These are phyloP conservation scores for Kryptolebias marmoratus DNA, from an alignment of 2,113 vertebrate genomes.

Conservation along the genomic window DNA sequence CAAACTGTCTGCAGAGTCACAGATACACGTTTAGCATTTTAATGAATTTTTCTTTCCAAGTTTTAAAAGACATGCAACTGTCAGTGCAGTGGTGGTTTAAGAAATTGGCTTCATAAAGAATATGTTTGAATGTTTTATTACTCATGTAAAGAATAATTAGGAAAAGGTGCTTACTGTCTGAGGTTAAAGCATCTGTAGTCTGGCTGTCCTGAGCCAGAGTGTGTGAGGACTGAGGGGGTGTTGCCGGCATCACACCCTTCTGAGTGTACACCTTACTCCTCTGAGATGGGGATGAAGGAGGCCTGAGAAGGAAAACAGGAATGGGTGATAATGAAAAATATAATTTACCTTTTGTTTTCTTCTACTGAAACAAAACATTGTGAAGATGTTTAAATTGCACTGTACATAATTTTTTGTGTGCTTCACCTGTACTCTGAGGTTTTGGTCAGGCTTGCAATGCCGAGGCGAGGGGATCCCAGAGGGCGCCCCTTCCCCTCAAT, in stretches of 20 bases:
- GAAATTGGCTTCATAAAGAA: not conserved
- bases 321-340: not conserved
- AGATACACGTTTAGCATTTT: slow-evolving; percentile 24
- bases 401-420: not conserved
- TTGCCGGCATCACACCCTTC: slow-evolving; percentile 90
- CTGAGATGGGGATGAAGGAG: slow-evolving; percentile 90
- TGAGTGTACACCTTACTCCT: slow-evolving; percentile 97
- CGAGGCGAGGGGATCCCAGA: slow-evolving; percentile 92
- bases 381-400: not conserved
- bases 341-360: not conserved
- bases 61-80: slow-evolving; percentile 3
- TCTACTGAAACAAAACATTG: not conserved
- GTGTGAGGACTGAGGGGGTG: slow-evolving; percentile 81
- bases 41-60: slow-evolving; percentile 25
- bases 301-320: slow-evolving; percentile 63
- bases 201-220: slow-evolving; percentile 81
- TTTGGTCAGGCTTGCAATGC: slow-evolving; percentile 93
- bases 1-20: slow-evolving; percentile 80
- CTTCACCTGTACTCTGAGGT: slow-evolving; percentile 89
- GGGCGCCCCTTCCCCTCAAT: slow-evolving; percentile 85
- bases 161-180: slow-evolving; percentile 66
- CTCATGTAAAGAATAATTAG: too few relatives aligned
- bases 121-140: too few relatives aligned
- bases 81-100: not conserved
- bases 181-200: slow-evolving; percentile 58